Conservation (phyloP, 2,888 invertebrate genomes). For the Cyclophora albipunctata region DNA sequence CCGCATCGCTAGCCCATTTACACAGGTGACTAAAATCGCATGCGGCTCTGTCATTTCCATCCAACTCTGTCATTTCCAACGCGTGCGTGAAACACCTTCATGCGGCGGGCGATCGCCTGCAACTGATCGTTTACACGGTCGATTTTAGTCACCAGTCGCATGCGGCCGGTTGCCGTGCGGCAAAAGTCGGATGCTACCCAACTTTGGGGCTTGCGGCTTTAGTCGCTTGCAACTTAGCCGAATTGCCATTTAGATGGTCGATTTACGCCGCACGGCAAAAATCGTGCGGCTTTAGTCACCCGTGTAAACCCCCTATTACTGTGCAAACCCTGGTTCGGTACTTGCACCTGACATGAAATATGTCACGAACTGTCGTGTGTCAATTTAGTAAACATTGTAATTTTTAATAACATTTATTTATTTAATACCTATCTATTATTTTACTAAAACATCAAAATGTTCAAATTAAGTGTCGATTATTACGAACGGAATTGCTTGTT, state of each 20-base stretch:
- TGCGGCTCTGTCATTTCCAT: no score
- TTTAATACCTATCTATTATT: neutral
- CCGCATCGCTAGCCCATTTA: conserved; percentile 25
- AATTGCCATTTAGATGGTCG: conserved; percentile 32
- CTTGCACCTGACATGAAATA: no score
- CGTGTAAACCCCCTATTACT: conserved; percentile 21
- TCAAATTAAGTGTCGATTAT: conserved; percentile 44
- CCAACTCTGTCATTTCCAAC: no score
- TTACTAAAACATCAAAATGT: conserved; percentile 25
- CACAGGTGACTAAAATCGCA: no score
- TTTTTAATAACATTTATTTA: conserved; percentile 7
- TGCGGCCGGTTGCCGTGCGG: conserved; percentile 33
- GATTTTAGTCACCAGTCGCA: conserved; percentile 28
- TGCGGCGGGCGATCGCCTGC: conserved; percentile 17
- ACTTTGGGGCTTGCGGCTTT: conserved; percentile 36
- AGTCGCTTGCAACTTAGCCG: conserved; percentile 30
- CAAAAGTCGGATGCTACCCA: conserved; percentile 34
- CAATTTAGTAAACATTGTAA: neutral
- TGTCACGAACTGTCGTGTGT: neutral
- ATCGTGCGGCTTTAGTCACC: conserved; percentile 34
- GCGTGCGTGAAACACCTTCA: conserved; percentile 6
- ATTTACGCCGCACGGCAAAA: conserved; percentile 27
- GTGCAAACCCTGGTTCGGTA: no score
- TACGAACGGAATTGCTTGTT: conserved; percentile 52
- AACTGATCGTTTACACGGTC: conserved; percentile 19